Conservation (phyloP, 1,140 invertebrate genomes). For the Drosophila pandora region DNA sequence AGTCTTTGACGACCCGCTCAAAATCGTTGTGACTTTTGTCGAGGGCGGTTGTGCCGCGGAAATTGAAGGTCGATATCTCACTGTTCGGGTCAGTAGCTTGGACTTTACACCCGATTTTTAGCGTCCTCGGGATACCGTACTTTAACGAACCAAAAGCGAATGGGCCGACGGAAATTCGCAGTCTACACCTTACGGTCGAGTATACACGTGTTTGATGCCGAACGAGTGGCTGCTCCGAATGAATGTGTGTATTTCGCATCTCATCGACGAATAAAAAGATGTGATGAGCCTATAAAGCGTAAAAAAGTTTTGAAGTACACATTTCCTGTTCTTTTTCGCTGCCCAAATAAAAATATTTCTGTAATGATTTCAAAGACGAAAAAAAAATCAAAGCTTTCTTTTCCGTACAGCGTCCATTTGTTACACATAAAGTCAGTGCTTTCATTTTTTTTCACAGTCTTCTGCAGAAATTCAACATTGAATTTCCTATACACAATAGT, state of each 20-base stretch:
- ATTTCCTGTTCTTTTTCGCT: not conserved
- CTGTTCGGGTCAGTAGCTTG: not conserved
- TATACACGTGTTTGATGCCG: not conserved
- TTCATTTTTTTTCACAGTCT: no score
- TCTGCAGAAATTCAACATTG: no score
- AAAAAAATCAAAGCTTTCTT: not conserved
- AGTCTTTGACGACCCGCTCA: not conserved
- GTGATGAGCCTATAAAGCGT: not conserved
- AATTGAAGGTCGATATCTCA: not conserved
- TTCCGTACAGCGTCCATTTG: not conserved
- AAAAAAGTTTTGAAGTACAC: constrained; percentile 1
- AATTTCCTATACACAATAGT: no score
- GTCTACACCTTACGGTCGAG: not conserved
- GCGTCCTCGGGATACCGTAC: not conserved
- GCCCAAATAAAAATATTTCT: not conserved
- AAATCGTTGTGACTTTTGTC: not conserved
- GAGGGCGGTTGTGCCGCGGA: not conserved
- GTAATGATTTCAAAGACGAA: not conserved
- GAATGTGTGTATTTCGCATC: not conserved
- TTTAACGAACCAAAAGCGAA: not conserved
- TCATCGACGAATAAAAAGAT: not conserved
- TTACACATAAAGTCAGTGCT: no score
- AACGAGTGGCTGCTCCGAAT: not conserved
- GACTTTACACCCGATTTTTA: not conserved
- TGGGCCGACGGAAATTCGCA: not conserved